A percentile compares a stretch with the other conserved stretches of the same genome.
phyloP scores from a whole-genome alignment of 2,797 vertebrate genomes.

The Lacerta bilineata region DNA sequence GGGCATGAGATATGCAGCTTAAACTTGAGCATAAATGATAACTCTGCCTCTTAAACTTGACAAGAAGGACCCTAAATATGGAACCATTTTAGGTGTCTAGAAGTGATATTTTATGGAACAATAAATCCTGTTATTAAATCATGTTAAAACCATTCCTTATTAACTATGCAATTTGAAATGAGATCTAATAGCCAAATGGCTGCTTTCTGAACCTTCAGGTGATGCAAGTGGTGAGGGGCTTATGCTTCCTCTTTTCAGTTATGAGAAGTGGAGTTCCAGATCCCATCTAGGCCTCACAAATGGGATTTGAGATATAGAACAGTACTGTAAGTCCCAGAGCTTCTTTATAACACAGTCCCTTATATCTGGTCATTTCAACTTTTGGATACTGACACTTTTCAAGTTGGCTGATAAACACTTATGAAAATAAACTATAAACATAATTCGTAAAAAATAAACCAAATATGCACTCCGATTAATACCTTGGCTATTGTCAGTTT shows the following conservation, averaged over 20 bases:
- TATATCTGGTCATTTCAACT: slow-evolving; percentile 60
- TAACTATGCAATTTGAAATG: too few species aligned
- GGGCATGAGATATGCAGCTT: slow-evolving; percentile 43
- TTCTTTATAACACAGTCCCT: slow-evolving; percentile 54
- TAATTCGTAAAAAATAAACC: too few species aligned
- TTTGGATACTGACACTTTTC: slow-evolving; percentile 67
- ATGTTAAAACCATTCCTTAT: not conserved
- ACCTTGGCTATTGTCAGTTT: too few species aligned
- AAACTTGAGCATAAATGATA: slow-evolving; percentile 3
- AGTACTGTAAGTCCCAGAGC: slow-evolving; percentile 18
- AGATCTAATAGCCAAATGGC: too few species aligned
- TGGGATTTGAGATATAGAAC: not conserved
- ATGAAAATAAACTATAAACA: too few species aligned
- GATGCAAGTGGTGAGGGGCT: not conserved
- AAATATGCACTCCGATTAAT: too few species aligned
- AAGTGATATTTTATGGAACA: slow-evolving; percentile 7
- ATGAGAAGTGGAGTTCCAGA: not conserved
- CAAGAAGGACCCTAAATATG: slow-evolving; percentile 39
- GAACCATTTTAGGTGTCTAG: not conserved
- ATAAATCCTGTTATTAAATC: slow-evolving; percentile 4
- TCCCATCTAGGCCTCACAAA: not conserved
- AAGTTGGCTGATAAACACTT: slow-evolving; percentile 42
- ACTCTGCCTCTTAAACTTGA: slow-evolving; percentile 58
- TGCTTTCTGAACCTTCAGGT: not conserved
- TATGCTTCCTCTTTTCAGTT: not conserved